Evolutionary conservation across 2,888 invertebrate genomes (phyloP).

Genomic region (Cerceris rybyensis): DNA sequence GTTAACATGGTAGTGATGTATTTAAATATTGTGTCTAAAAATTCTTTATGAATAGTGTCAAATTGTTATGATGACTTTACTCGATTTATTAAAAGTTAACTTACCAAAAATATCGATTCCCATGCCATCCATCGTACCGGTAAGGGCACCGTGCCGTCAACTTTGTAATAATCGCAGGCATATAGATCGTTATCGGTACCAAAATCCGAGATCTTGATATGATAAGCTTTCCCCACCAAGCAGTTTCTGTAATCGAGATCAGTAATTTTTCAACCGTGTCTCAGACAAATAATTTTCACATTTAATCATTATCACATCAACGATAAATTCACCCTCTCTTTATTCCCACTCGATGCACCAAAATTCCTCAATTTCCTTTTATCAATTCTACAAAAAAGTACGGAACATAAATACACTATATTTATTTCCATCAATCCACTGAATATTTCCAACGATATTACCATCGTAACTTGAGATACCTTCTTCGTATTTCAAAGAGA

Average conservation of each 20-base stretch:
- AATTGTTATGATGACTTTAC: not conserved
- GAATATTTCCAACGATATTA: too few relatives aligned
- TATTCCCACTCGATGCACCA: not conserved
- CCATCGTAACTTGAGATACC: too few relatives aligned
- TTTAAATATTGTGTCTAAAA: not conserved
- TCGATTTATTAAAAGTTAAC: slow-evolving; percentile 30
- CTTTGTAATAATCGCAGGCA: slow-evolving; percentile 90
- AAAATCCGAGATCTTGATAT: slow-evolving; percentile 92
- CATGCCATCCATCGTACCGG: slow-evolving; percentile 96
- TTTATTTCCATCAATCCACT: too few relatives aligned
- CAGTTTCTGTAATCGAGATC: slow-evolving; percentile 86
- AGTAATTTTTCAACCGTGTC: slow-evolving; percentile 16
- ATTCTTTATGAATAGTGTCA: not conserved
- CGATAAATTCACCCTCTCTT: not conserved
- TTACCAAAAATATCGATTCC: slow-evolving; percentile 89
- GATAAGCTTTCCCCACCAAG: slow-evolving; percentile 91
- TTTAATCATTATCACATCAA: not conserved
- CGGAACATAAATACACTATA: not conserved
- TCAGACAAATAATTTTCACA: slow-evolving; percentile 3
- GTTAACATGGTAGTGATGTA: too few relatives aligned
- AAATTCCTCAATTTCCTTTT: not conserved
- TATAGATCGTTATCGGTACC: slow-evolving; percentile 92
- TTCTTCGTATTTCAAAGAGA: too few relatives aligned
- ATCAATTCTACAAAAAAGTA: not conserved
- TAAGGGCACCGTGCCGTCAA: slow-evolving; percentile 89